A percentile compares a stretch with the other conserved stretches of the same genome.
phyloP scores from a whole-genome alignment of 2,797 vertebrate genomes.

The Odontamblyopus rebecca region DNA sequence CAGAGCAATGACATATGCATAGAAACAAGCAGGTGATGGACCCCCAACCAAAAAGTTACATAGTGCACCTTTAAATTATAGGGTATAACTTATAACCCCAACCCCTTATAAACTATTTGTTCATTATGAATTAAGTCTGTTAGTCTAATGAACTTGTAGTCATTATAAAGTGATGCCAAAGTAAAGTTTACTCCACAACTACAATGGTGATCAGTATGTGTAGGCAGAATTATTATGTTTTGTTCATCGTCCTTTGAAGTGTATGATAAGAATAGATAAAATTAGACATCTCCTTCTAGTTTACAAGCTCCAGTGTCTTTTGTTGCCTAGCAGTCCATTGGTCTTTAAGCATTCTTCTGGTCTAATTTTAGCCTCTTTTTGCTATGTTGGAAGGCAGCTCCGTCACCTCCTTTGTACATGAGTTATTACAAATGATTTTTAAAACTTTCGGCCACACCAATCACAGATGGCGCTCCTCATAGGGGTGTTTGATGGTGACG shows the following conservation, averaged over 20 bases:
- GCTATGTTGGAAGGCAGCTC: constrained; percentile 30
- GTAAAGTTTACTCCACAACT: not conserved
- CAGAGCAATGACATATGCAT: too few species aligned
- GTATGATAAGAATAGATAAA: not conserved
- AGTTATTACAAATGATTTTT: constrained; percentile 52
- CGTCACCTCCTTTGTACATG: constrained; percentile 47
- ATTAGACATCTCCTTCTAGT: not conserved
- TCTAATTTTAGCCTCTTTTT: constrained; percentile 47
- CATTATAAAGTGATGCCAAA: not conserved
- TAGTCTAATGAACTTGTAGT: not conserved
- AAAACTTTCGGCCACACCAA: constrained; percentile 36
- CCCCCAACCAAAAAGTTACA: too few species aligned
- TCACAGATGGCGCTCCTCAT: constrained; percentile 14
- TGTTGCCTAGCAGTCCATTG: constrained; percentile 27
- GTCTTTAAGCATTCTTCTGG: constrained; percentile 19
- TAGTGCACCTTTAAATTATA: too few species aligned
- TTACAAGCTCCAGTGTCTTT: constrained; percentile 22
- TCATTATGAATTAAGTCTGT: too few species aligned
- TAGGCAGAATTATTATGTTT: not conserved
- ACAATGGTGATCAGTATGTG: not conserved
- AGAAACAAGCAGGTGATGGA: too few species aligned
- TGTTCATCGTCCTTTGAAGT: constrained; percentile 1
- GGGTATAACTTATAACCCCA: too few species aligned
- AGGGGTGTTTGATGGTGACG: constrained; percentile 37
- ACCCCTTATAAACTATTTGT: too few species aligned